Percentiles rank a stretch among this genome's conserved stretches.
These are phyloP conservation scores for Dissostichus mawsoni DNA, from an alignment of 2,113 vertebrate genomes.

Conservation along the genomic window DNA sequence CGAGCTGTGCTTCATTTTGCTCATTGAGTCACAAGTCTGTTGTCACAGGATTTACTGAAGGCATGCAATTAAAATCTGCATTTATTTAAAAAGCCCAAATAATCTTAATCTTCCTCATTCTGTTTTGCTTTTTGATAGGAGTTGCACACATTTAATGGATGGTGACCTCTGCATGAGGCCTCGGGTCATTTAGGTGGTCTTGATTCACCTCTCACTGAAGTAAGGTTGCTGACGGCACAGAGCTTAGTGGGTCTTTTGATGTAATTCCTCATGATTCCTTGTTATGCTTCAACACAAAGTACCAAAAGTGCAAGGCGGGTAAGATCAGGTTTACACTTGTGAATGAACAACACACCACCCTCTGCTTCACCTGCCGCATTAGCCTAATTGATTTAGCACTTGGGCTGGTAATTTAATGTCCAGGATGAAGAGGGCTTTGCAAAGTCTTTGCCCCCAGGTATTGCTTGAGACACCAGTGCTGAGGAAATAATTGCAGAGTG, in stretches of 20 bases:
- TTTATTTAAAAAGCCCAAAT: not conserved
- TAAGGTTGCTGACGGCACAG: not conserved
- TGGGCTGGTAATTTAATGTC: conserved; percentile 68
- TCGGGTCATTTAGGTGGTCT: not conserved
- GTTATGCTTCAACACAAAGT: conserved; percentile 22
- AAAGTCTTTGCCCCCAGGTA: conserved; percentile 69
- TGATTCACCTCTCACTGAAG: not conserved
- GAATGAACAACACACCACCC: conserved; percentile 13
- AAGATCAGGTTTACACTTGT: conserved; percentile 3
- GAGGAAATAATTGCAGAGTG: conserved; percentile 64
- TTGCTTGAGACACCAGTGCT: conserved; percentile 71
- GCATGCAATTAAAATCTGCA: not conserved
- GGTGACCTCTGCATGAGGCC: conserved; percentile 20
- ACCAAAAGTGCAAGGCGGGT: not conserved
- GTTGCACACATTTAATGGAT: not conserved
- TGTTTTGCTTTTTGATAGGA: not conserved
- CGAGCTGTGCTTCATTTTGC: conserved; percentile 42
- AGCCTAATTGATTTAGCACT: conserved; percentile 74
- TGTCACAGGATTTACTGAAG: conserved; percentile 5
- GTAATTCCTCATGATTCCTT: conserved; percentile 3
- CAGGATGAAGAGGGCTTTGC: conserved; percentile 65
- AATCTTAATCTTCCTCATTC: conserved; percentile 4
- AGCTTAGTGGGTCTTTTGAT: not conserved
- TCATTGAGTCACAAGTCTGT: conserved; percentile 44
- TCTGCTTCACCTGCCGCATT: conserved; percentile 36